Evolutionary conservation across 2,888 invertebrate genomes (phyloP), one percentile per base, ranked within the genome.

Genomic region (Drosophila fulvimacula): DNA sequence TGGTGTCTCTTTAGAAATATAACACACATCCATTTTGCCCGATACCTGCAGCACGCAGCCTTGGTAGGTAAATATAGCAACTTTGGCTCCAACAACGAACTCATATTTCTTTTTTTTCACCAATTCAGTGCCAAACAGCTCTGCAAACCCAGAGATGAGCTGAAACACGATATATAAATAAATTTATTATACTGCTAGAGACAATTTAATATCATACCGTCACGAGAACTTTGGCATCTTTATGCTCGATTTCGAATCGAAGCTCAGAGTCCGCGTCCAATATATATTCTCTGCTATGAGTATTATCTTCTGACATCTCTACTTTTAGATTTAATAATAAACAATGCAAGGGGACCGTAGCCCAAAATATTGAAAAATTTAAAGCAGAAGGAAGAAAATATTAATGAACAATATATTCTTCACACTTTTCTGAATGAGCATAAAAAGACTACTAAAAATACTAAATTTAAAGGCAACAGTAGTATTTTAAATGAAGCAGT

Each of bases 21-120:
- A 99, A 76, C 96, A 97, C 30, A 98, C 98, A 92, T 98, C 98
- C 1, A 98, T 97, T 91, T 95, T 96, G 2, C 99, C 99, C 67
- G 95, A 94, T 13, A 99, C 92, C 92, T 97, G 97, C 0, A 99
- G 93, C 0, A 95, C 95, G 90, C 99, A 99, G 1, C 98, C 98
- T 90, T 98, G 98, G 96, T 97, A 99, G 2, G 99, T 98, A 90
- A 96, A 99, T 19, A 99, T 96, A 0, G 99, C 99, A 10, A 98
- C 96, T 93, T 99, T 99, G 2, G 98, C 96, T 0, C 98, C 98
- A 4, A 96, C 94, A 10, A 94, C 94, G 92, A 99, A 99, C 82
- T 96, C 96, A 92, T 99, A 98, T 1, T 96, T 95, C 92, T 98
- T 98, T 58, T 97, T 97, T 93, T 97, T 97, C 0, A 98, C 97